These are phyloP conservation scores for Drosophila sulfurigaster DNA, from an alignment of 1,140 invertebrate genomes.

Conservation along the genomic window DNA sequence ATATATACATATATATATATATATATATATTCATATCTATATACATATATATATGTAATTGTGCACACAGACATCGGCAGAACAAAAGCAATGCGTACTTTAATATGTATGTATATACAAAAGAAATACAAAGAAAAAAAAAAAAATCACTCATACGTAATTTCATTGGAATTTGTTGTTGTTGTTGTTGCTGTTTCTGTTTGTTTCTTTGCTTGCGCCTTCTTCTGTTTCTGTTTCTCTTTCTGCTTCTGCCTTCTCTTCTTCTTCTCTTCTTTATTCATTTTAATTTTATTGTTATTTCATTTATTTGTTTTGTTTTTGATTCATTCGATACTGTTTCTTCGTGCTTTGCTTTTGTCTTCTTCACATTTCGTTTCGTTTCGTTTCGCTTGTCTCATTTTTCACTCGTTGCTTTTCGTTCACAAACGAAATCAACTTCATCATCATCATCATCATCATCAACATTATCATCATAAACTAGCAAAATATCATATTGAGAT, in stretches of 20 bases:
- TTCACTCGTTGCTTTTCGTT: background rate
- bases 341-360: background rate
- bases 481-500: background rate
- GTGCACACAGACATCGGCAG: constrained; percentile 12
- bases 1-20: constrained; percentile 9
- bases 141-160: constrained; percentile 56
- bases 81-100: constrained; percentile 63
- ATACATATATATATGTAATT: constrained; percentile 10
- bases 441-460: background rate
- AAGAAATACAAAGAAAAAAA: background rate
- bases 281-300: constrained; percentile 21
- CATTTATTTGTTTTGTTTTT: constrained; percentile 10
- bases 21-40: constrained; percentile 4
- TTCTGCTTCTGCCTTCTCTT: constrained; percentile 23
- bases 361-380: constrained; percentile 14
- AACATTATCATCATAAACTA: background rate
- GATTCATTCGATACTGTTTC: constrained; percentile 15
- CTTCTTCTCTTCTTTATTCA: constrained; percentile 9
- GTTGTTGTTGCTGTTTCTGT: constrained; percentile 29
- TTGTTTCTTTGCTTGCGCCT: constrained; percentile 26
- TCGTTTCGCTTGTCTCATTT: constrained; percentile 27
- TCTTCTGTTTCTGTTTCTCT: constrained; percentile 1
- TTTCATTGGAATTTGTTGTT: constrained; percentile 65
- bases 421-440: constrained; percentile 6
- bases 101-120: constrained; percentile 23